Conservation (phyloP, 2,113 vertebrate species). For the Ceyx melanurus region DNA sequence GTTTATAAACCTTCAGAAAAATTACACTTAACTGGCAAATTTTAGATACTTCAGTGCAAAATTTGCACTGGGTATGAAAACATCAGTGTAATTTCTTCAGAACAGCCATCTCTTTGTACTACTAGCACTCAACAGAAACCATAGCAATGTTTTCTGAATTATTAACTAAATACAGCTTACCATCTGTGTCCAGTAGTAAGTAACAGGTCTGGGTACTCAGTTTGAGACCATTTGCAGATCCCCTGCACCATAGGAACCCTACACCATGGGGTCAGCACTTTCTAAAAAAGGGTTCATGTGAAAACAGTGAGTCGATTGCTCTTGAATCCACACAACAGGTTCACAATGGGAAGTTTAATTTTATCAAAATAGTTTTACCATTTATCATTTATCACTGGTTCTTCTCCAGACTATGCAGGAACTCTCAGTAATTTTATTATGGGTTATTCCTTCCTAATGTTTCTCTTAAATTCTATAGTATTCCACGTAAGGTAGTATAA, state of each 20-base stretch:
- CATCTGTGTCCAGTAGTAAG: neutral
- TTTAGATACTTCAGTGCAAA: neutral
- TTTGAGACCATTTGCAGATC: neutral
- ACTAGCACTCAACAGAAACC: neutral
- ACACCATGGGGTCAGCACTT: neutral
- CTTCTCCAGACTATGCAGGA: neutral
- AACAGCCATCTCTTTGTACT: neutral
- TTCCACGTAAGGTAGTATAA: neutral
- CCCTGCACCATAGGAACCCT: neutral
- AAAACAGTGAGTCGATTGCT: neutral
- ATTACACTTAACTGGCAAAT: slow-evolving; percentile 2
- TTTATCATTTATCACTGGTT: neutral
- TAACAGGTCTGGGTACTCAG: neutral
- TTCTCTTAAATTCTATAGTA: neutral
- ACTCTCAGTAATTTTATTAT: neutral
- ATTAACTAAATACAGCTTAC: neutral
- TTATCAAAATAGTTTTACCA: neutral
- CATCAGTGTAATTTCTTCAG: neutral
- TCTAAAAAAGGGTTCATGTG: neutral
- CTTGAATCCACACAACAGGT: neutral
- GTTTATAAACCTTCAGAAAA: slow-evolving; percentile 57
- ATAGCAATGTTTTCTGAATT: neutral
- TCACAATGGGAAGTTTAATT: neutral
- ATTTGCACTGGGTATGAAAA: neutral
- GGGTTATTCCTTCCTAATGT: neutral